Evolutionary conservation across 1,140 invertebrate genomes (phyloP), one percentile per base, ranked within the genome.

Genomic region (Drosophila setifemur): DNA sequence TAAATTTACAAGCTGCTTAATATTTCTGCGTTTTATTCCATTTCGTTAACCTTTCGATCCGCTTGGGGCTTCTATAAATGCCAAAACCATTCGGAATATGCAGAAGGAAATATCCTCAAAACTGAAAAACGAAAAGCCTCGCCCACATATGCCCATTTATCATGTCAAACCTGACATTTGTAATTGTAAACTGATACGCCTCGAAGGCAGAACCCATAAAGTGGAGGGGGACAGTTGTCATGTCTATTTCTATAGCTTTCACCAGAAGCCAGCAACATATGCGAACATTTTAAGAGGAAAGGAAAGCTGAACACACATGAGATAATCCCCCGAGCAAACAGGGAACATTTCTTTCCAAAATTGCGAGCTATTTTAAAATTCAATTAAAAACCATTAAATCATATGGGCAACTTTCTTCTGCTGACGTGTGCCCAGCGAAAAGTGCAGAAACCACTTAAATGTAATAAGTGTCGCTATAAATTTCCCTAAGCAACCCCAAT

Each of bases 131-230:
- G 47, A 49, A 72, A 68, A 67, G 52, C 43, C 47, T 66, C 50
- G 28, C 63, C 58, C 79, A 85, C 79, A 85, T 86, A 86, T 85
- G 79, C 81, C 70, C 81, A 85, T 85, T 79, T 86, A 86, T 85
- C 79, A 85, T 85, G 81, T 85, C 81, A 79, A 79, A 60, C 70
- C 83, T 85, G 79, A 85, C 79, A 85, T 85, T 85, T 85, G 79
- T 85, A 86, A 86, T 85, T 85, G 79, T 85, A 85, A 85, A 85
- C 81, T 85, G 79, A 85, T 85, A 86, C 57, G 79, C 74, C 79
- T 79, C 35, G 60, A 21, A 58, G 74, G 66, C 70, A 71, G 42
- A 47, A 45, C 14, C 26, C 9, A 14, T 7, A 4, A 11, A n/a
- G 2, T 25, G 44, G 53, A 25, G 9, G 26, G 26, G 28, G 49